Base-by-base conservation (phyloP, 2,113 vertebrate genomes). In the Vimba vimba region DNA sequence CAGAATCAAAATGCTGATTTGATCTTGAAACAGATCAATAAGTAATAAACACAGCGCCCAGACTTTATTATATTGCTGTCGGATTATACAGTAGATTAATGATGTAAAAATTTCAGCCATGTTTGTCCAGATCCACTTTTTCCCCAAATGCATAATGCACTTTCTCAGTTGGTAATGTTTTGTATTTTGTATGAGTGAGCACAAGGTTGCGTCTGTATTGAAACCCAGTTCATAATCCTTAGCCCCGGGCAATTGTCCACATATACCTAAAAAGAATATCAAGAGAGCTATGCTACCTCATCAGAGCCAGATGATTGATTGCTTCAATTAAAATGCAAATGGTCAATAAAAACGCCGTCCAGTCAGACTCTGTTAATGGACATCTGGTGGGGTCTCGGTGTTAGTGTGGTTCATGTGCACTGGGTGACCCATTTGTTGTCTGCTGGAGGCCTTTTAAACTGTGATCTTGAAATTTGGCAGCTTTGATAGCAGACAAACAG, bases 291-390 rank as follows among this genome's bases (percentile, higher is more conserved):
- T 3, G 1, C 19, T 6, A 79, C 52, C 43, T 3, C 57, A 80
- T 60, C 25, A 55, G 6, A 84, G 23, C 57, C 43, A 74, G 55
- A 68, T 71, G 68, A 69, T 85, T 83, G 76, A 36, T 47, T 77
- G 7, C 33, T 71, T 69, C 87, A 88, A 86, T 87, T 71, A 76
- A 89, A 89, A 89, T 76, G 86, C 30, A 75, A 87, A 91, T 90
- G 21, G 52, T 25, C 25, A 39, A 36, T 30, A 47, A 62, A 86
- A 33, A 62, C 1, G n/a, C 60, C 57, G 12, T n/a, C 52, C 12
- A 81, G 8, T 71, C n/a, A 30, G 23, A 23, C 82, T 81, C 57
- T 77, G 82, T 10, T 69, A 57, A 76, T 83, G 73, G 71, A 36
- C 62, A 68, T 45, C 59, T 78, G 80, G 36, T 45, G 21, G 33